Conservation (phyloP, 2,797 vertebrate species). For the Malacoraja senta region DNA sequence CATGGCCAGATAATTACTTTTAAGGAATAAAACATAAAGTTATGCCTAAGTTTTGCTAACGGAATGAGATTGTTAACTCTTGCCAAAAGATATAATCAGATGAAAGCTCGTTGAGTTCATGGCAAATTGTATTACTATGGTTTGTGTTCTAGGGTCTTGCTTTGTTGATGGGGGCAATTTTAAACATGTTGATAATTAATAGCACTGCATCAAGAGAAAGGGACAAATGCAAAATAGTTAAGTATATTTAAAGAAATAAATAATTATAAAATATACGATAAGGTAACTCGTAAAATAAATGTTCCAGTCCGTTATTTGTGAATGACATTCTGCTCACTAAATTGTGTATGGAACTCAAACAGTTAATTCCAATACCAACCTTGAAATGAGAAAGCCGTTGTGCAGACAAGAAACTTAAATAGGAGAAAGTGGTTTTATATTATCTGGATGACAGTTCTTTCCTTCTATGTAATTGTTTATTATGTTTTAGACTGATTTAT, state of each 20-base stretch:
- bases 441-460: not conserved
- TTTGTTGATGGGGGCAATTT: not conserved
- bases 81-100: not conserved
- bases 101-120: no score
- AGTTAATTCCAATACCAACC: not conserved
- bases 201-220: no score
- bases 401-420: not conserved
- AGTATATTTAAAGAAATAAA: not conserved
- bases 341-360: not conserved
- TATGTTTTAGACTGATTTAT: not conserved
- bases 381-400: not conserved
- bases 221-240: not conserved
- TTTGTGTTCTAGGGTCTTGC: not conserved
- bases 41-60: not conserved
- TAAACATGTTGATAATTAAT: not conserved
- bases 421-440: not conserved
- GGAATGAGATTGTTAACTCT: not conserved
- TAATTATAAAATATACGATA: not conserved
- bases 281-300: not conserved
- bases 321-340: not conserved
- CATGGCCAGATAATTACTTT: not conserved
- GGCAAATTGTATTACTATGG: not conserved
- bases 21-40: not conserved
- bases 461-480: not conserved
- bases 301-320: not conserved